These are phyloP conservation scores for Melinaea menophilus DNA, from an alignment of 2,888 invertebrate genomes.

Conservation along the genomic window DNA sequence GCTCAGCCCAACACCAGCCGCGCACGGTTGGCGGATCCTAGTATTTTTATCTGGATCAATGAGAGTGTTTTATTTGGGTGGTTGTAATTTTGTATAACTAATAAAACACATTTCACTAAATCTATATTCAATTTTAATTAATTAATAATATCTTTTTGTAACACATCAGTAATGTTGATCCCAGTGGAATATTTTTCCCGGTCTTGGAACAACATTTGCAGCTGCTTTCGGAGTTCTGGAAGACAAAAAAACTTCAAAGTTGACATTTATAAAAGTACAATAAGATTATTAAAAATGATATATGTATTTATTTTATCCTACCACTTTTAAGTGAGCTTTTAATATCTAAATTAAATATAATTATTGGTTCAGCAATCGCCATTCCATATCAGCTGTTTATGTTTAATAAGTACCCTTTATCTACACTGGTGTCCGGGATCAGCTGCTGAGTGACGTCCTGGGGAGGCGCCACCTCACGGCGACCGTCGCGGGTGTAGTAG, in stretches of 20 bases:
- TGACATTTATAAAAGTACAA: slow-evolving; percentile 2
- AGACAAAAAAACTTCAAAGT: slow-evolving; percentile 23
- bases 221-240: slow-evolving; percentile 55
- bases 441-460: slow-evolving; percentile 66
- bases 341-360: too few species aligned
- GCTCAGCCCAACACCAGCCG: too few species aligned
- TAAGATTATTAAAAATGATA: too few species aligned
- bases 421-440: slow-evolving; percentile 55
- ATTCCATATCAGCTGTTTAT: too few species aligned
- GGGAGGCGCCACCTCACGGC: slow-evolving; percentile 87
- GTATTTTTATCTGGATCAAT: neutral
- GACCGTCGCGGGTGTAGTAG: slow-evolving; percentile 89
- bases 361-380: too few species aligned
- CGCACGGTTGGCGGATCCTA: too few species aligned
- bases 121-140: slow-evolving; percentile 7
- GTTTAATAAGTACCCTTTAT: slow-evolving; percentile 55
- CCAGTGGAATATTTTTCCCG: slow-evolving; percentile 78
- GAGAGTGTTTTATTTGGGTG: too few species aligned
- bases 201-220: slow-evolving; percentile 67
- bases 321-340: too few species aligned
- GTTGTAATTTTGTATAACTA: neutral
- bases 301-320: too few species aligned
- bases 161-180: slow-evolving; percentile 66
- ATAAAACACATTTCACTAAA: neutral
- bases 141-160: neutral